A percentile compares a stretch with the other conserved stretches of the same genome.
Conservation (phyloP, 2,797 vertebrate genomes). For the Esox masquinongy region DNA sequence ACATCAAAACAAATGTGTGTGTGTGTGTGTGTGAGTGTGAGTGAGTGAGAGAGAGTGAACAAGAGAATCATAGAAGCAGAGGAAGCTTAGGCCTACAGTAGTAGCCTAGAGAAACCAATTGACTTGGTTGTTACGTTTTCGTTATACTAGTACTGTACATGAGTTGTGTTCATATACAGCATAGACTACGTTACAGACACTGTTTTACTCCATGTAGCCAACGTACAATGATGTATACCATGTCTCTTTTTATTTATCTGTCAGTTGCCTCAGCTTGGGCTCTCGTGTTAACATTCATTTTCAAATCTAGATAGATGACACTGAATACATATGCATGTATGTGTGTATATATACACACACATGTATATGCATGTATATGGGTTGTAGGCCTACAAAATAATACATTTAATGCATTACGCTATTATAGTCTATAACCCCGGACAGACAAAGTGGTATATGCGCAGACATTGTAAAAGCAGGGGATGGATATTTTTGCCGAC, state of each 20-base stretch:
- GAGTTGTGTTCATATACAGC: neutral
- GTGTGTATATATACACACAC: too few relatives aligned
- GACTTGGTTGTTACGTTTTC: neutral
- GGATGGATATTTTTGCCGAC: neutral
- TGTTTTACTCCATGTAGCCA: neutral
- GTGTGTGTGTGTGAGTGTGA: neutral
- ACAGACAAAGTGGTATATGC: slow-evolving; percentile 8
- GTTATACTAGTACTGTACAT: neutral
- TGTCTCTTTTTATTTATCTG: too few relatives aligned
- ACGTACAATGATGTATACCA: neutral
- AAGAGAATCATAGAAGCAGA: slow-evolving; percentile 13
- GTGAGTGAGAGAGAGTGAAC: neutral
- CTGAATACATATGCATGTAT: too few relatives aligned
- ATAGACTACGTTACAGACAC: neutral
- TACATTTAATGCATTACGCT: too few relatives aligned
- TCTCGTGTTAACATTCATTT: too few relatives aligned
- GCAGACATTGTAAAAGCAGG: slow-evolving; percentile 12
- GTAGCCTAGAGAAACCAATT: neutral
- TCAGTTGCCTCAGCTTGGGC: too few relatives aligned
- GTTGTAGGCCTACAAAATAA: too few relatives aligned
- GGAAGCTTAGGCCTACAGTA: neutral
- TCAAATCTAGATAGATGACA: too few relatives aligned
- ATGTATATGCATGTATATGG: too few relatives aligned
- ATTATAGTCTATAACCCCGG: neutral
- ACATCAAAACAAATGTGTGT: neutral